Percentiles rank a stretch among this genome's conserved stretches.
phyloP scores from a whole-genome alignment of 37 sponge, comb jelly and placozoan species.

The Aplysina aerophoba region DNA sequence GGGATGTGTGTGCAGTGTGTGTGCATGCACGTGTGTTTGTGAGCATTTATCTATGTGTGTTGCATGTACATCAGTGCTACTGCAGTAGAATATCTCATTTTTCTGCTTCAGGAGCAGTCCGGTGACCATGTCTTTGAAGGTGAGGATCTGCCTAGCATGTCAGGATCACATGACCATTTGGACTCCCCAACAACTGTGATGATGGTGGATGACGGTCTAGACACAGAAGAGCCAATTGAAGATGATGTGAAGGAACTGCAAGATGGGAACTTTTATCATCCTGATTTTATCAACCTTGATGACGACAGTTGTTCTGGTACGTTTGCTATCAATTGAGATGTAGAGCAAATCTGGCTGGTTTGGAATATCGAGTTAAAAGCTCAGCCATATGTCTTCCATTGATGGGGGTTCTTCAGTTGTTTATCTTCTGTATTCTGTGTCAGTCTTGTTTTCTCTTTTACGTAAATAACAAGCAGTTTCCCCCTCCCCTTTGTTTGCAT shows the following conservation, averaged over 20 bases:
- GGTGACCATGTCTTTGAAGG: neutral
- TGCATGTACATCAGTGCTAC: no score
- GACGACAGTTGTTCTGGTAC: slow-evolving; percentile 16
- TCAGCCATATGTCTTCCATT: neutral
- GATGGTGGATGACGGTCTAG: slow-evolving; percentile 11
- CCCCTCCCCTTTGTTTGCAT: no score
- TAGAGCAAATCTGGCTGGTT: neutral
- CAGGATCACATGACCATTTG: no score
- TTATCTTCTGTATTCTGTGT: neutral
- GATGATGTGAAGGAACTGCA: slow-evolving; percentile 13
- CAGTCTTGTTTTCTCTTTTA: neutral
- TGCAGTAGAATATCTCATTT: no score
- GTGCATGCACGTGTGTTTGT: no score
- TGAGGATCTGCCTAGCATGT: neutral
- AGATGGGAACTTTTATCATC: slow-evolving; percentile 29
- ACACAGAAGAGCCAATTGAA: slow-evolving; percentile 18
- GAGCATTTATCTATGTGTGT: no score
- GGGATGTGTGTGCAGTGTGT: no score
- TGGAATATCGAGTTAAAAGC: neutral
- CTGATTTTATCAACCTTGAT: slow-evolving; percentile 26
- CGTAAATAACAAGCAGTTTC: no score
- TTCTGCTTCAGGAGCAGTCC: neutral
- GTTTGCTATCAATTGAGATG: neutral
- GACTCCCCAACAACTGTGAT: neutral
- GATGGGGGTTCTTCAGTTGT: no score